Conservation (phyloP, 2,113 vertebrate genomes). For the Plotosus lineatus region DNA sequence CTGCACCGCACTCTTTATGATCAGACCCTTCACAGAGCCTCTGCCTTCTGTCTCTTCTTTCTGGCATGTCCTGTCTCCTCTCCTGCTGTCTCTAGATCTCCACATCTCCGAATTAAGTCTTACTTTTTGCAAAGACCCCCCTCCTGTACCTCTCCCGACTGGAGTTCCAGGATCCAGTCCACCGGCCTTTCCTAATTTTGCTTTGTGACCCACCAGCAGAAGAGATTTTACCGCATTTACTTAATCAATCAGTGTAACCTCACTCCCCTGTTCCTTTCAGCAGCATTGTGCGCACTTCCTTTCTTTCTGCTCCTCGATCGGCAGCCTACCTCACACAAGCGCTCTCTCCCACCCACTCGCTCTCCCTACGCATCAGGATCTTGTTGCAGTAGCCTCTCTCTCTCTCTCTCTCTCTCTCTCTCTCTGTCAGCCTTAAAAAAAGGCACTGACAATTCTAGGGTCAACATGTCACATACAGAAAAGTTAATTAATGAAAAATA, state of each 20-base stretch:
- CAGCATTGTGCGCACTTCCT: conserved; percentile 75
- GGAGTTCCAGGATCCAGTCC: conserved; percentile 60
- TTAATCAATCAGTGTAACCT: conserved; percentile 85
- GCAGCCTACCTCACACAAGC: conserved; percentile 64
- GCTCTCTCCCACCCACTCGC: conserved; percentile 23
- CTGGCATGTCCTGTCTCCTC: conserved; percentile 8
- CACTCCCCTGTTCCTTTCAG: conserved; percentile 81
- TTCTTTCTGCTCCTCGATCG: conserved; percentile 53
- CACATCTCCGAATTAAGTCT: not conserved
- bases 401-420: conserved; percentile 14
- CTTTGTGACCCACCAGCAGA: conserved; percentile 43
- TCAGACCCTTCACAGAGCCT: conserved; percentile 30
- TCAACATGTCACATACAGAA: not conserved
- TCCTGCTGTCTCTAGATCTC: conserved; percentile 15
- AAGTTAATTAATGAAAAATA: not conserved
- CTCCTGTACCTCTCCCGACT: conserved; percentile 38
- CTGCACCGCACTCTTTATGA: conserved; percentile 42
- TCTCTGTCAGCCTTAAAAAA: conserved; percentile 45
- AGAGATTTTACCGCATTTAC: conserved; percentile 80
- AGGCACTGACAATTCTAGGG: conserved; percentile 54
- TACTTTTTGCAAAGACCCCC: conserved; percentile 60
- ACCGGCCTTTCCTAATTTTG: conserved; percentile 25
- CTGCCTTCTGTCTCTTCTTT: conserved; percentile 3
- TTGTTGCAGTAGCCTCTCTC: conserved; percentile 49
- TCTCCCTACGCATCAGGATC: conserved; percentile 38